A percentile compares a stretch with the other conserved stretches of the same genome.
Evolutionary conservation across 2,888 invertebrate genomes (phyloP).

Genomic region (Fragum sueziense): DNA sequence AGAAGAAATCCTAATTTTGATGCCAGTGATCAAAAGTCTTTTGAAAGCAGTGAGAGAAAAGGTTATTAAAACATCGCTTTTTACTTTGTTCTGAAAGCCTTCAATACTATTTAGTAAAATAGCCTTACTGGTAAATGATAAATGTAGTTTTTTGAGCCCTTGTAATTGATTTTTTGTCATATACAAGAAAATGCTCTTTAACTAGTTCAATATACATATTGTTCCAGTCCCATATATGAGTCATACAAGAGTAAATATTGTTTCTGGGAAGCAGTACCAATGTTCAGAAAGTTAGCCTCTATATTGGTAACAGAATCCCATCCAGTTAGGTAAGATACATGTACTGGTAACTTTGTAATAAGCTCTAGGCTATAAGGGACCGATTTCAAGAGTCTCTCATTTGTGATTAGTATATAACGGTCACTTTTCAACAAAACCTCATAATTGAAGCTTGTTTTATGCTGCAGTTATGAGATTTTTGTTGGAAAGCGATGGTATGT

Average conservation of each 20-base stretch:
- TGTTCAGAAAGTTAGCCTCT: constrained; percentile 52
- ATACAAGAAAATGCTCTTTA: background rate
- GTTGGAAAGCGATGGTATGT: too few species aligned
- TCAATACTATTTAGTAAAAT: too few species aligned
- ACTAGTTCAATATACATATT: background rate
- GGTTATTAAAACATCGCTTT: too few species aligned
- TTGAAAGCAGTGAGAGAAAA: too few species aligned
- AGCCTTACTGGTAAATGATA: background rate
- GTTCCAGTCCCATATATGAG: constrained; percentile 60
- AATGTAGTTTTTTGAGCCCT: background rate
- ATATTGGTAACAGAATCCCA: constrained; percentile 56
- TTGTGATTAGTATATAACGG: background rate
- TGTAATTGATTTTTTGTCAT: background rate
- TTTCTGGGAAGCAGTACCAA: constrained; percentile 62
- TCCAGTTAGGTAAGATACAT: constrained; percentile 53
- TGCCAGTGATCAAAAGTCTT: too few species aligned
- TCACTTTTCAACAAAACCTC: background rate
- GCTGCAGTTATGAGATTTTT: too few species aligned
- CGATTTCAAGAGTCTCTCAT: background rate
- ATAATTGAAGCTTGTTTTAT: too few species aligned
- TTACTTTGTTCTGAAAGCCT: too few species aligned
- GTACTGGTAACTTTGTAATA: background rate
- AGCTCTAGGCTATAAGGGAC: background rate
- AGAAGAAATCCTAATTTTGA: too few species aligned
- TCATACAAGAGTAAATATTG: constrained; percentile 56